A percentile compares a stretch with the other conserved stretches of the same genome.
These are phyloP conservation scores for Phrynocephalus guinanensis DNA, from an alignment of 2,797 vertebrate species.

Conservation along the genomic window DNA sequence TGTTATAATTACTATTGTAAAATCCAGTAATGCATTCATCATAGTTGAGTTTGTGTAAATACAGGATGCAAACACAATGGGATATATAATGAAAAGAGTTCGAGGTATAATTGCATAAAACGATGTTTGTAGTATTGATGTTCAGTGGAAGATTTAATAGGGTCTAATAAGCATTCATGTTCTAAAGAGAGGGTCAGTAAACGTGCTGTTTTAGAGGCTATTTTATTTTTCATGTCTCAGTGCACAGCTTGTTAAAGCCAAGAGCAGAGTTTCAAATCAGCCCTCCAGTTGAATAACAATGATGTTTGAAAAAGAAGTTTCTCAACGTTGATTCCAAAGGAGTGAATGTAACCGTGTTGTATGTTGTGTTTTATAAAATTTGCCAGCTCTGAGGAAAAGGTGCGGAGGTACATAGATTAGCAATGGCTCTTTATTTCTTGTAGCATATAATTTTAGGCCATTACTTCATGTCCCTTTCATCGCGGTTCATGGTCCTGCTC, in stretches of 20 bases:
- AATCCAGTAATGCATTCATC: conserved; percentile 64
- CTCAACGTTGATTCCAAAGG: neutral
- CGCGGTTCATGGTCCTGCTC: too few species aligned
- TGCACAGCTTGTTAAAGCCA: conserved; percentile 33
- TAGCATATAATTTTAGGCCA: neutral
- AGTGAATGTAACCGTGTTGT: neutral
- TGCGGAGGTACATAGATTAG: neutral
- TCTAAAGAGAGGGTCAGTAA: conserved; percentile 1
- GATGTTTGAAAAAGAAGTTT: neutral
- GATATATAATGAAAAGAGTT: conserved; percentile 47
- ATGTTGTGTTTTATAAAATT: too few species aligned
- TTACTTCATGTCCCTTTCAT: too few species aligned
- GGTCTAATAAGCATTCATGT: neutral
- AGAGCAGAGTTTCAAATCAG: neutral
- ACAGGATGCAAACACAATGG: conserved; percentile 37
- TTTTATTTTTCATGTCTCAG: conserved; percentile 35
- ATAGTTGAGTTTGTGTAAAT: conserved; percentile 50
- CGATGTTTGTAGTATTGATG: conserved; percentile 41
- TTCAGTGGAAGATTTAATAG: conserved; percentile 10
- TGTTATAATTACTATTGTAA: conserved; percentile 64
- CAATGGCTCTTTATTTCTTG: neutral
- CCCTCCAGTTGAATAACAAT: neutral
- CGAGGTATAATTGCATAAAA: conserved; percentile 45
- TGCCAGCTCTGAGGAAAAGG: neutral
- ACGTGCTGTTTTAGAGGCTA: neutral